phyloP scores from a whole-genome alignment of 1,140 invertebrate species.

The Trinorchestia longiramus region DNA sequence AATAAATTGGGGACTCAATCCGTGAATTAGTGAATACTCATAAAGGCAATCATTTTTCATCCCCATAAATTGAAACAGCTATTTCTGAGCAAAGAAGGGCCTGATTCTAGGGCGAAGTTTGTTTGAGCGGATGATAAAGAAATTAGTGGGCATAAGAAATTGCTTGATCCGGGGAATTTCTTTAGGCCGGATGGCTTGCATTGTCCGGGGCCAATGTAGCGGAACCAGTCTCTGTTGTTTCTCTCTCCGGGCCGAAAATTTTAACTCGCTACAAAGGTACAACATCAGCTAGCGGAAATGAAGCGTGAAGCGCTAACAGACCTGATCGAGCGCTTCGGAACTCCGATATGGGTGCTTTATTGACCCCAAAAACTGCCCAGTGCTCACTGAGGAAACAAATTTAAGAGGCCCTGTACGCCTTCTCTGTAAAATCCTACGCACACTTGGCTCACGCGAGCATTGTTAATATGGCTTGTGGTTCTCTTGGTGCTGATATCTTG shows the following conservation, averaged over 20 bases:
- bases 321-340: neutral
- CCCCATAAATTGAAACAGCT: neutral
- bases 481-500: neutral
- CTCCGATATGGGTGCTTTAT: conserved; percentile 15
- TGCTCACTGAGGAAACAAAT: neutral
- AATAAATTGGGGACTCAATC: no score
- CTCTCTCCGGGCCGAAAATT: neutral
- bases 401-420: neutral
- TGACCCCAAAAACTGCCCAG: neutral
- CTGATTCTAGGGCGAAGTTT: neutral
- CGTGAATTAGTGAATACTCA: no score
- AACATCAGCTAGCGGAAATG: conserved; percentile 28
- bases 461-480: neutral
- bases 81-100: neutral
- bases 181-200: conserved; percentile 7
- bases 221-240: conserved; percentile 32
- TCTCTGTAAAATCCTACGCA: neutral
- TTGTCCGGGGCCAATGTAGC: conserved; percentile 32
- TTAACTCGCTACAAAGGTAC: neutral
- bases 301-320: neutral
- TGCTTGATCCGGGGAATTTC: conserved; percentile 11
- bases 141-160: neutral
- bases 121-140: neutral
- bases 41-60: neutral
- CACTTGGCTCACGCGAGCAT: neutral